These are phyloP conservation scores for Drosophila neotestacea DNA, from an alignment of 2,888 invertebrate genomes.

Conservation along the genomic window DNA sequence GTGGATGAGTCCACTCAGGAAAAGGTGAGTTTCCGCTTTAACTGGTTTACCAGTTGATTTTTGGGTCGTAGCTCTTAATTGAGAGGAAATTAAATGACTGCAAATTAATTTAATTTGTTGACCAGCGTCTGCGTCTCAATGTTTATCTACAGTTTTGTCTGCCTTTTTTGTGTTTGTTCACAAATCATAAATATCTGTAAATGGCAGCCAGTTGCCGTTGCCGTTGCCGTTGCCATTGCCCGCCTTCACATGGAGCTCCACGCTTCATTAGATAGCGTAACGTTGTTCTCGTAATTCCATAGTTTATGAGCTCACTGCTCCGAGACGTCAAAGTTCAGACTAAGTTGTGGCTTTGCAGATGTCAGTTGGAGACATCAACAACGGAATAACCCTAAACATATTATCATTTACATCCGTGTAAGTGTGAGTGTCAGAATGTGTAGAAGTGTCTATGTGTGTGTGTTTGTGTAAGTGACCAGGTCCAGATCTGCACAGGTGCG, in stretches of 20 bases:
- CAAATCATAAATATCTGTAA: slow-evolving; percentile 82
- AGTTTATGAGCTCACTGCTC: slow-evolving; percentile 29
- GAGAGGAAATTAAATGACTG: slow-evolving; percentile 60
- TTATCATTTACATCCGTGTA: neutral
- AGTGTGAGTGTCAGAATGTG: slow-evolving; percentile 18
- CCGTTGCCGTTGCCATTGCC: slow-evolving; percentile 11
- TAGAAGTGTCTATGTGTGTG: slow-evolving; percentile 2
- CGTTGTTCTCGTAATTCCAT: slow-evolving; percentile 2
- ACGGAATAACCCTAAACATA: slow-evolving; percentile 64
- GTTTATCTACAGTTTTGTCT: slow-evolving; percentile 8
- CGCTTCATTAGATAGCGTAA: slow-evolving; percentile 69
- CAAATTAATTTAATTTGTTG: slow-evolving; percentile 62
- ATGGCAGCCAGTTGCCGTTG: slow-evolving; percentile 55
- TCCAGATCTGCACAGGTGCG: slow-evolving; percentile 19
- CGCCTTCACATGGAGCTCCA: slow-evolving; percentile 54
- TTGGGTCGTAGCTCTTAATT: slow-evolving; percentile 49
- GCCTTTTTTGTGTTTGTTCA: slow-evolving; percentile 43
- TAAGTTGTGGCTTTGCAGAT: slow-evolving; percentile 69
- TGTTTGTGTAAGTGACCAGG: neutral
- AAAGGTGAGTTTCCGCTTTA: slow-evolving; percentile 87
- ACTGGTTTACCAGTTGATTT: slow-evolving; percentile 14
- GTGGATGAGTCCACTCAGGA: slow-evolving; percentile 93
- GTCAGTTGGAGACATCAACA: slow-evolving; percentile 52
- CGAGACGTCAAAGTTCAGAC: slow-evolving; percentile 68
- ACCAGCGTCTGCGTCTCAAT: slow-evolving; percentile 36